Percentiles rank a stretch among this genome's conserved stretches.
These are phyloP conservation scores for Elephantulus edwardii DNA, from an alignment of 2,113 vertebrate species.

Conservation along the genomic window DNA sequence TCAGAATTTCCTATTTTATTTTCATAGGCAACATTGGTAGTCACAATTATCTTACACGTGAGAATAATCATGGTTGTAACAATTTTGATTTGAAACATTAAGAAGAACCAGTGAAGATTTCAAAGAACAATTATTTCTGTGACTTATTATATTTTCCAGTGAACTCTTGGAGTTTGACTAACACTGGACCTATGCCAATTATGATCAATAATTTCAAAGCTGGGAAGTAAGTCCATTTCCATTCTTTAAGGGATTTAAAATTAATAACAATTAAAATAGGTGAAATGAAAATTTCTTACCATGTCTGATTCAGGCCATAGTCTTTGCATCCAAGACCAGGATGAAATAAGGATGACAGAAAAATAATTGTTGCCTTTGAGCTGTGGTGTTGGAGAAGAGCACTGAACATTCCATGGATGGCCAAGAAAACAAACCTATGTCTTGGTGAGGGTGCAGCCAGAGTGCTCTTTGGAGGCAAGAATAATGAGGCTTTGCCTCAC, in stretches of 20 bases:
- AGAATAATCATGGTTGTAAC: too few species aligned
- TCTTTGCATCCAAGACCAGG: too few species aligned
- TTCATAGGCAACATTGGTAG: neutral
- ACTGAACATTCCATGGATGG: too few species aligned
- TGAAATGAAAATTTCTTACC: neutral
- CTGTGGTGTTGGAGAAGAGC: too few species aligned
- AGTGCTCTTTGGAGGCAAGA: too few species aligned
- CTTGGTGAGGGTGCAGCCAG: too few species aligned
- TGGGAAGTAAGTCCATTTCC: neutral
- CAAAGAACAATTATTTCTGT: neutral
- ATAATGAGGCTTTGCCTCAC: too few species aligned
- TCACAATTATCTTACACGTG: neutral
- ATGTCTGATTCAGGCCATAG: too few species aligned
- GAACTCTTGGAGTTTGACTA: neutral
- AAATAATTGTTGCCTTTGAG: too few species aligned
- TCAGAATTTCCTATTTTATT: neutral
- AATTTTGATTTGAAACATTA: slow-evolving; percentile 27
- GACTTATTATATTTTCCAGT: neutral
- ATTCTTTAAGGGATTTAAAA: neutral
- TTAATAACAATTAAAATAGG: neutral
- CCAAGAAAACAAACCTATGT: too few species aligned
- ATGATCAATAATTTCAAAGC: neutral
- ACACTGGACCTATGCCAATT: neutral
- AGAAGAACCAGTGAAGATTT: neutral
- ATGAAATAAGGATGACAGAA: too few species aligned